Evolutionary conservation across 2,888 invertebrate genomes (phyloP).

Genomic region (Shargacucullia verbasci): DNA sequence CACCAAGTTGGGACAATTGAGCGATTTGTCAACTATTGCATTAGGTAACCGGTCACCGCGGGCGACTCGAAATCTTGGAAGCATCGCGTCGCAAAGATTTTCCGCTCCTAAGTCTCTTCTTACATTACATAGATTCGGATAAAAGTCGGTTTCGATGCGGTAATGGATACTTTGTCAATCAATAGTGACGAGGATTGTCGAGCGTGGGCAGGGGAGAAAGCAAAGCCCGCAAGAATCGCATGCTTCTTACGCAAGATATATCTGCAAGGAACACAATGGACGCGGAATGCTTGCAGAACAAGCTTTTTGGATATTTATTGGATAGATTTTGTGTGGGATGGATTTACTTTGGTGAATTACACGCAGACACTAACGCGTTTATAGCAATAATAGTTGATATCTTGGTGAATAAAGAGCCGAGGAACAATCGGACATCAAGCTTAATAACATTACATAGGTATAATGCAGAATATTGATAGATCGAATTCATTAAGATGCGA

Average conservation of each 20-base stretch:
- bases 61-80: conserved; percentile 69
- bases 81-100: conserved; percentile 59
- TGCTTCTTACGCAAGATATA: conserved; percentile 86
- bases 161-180: conserved; percentile 81
- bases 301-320: conserved; percentile 89
- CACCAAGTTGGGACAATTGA: conserved; percentile 83
- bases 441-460: conserved; percentile 6
- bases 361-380: conserved; percentile 68
- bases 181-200: conserved; percentile 73
- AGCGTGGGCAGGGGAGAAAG: conserved; percentile 80
- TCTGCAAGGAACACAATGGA: conserved; percentile 85
- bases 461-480: conserved; percentile 13
- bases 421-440: conserved; percentile 23
- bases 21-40: conserved; percentile 87
- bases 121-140: conserved; percentile 70
- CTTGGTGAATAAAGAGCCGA: conserved; percentile 41
- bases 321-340: conserved; percentile 88
- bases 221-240: conserved; percentile 74
- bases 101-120: conserved; percentile 71
- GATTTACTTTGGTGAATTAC: conserved; percentile 76
- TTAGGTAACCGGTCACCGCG: conserved; percentile 80
- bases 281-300: conserved; percentile 84
- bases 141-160: conserved; percentile 70
- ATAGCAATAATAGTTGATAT: conserved; percentile 57
- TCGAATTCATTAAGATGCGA: not conserved